Evolutionary conservation across 2,113 vertebrate genomes (phyloP), one percentile per base, ranked within the genome.

Genomic region (Choloepus hoffmanni): DNA sequence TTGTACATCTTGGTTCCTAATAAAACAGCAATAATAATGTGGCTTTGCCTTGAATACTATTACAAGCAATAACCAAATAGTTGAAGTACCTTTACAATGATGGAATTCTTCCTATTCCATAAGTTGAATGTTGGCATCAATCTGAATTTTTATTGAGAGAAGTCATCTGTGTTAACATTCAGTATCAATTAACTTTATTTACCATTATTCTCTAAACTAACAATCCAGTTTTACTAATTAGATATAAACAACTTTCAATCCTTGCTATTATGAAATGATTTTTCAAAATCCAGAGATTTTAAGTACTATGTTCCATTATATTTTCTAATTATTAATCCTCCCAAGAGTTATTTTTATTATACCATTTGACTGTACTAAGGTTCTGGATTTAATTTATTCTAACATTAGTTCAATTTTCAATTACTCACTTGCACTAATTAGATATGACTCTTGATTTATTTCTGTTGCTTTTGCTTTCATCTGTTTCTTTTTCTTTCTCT

Each of bases 401-500:
- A 96, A 1, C 30, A 89, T 14, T 50, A 18, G 11, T 84, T 97
- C 58, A 96, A 58, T 97, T 97, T 98, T 98, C 84, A 98, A 78
- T 97, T 98, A 95, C 53, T 94, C 91, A 53, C 50, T 93, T 78
- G 23, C 36, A 60, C 23, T 96, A 97, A 96, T 96, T 98, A 96
- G 13, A 45, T 83, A 85, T 0, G 1, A 92, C 82, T 58, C 1
- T 96, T 92, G 53, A 96, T 98, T 98, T 97, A 95, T 97, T 98
- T 97, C 65, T 96, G 15, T 91, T 60, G 48, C n/a, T 78, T 86
- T 0, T 94, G 43, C 30, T 97, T 97, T 96, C 63, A 96, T 85
- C 45, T 97, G 28, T 92, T 94, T n/a, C 30, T 89, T n/a, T 93
- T 76, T 40, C 21, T 77, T 81, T 33, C 18, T n/a, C 55, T 96